phyloP scores from a whole-genome alignment of 2,888 invertebrate species.

The Tenthredo livida region DNA sequence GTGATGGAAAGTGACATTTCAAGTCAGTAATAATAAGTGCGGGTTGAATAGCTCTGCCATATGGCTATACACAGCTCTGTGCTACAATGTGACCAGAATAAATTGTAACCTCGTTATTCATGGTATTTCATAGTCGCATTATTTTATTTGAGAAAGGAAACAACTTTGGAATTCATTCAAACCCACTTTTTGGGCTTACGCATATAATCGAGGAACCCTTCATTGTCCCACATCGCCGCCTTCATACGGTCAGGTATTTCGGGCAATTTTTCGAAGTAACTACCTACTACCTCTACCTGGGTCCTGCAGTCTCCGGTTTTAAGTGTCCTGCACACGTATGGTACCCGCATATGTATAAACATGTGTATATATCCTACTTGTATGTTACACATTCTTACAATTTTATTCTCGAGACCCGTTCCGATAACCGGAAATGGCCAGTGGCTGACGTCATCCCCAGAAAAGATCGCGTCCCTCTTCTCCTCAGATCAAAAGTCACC shows the following conservation, averaged over 20 bases:
- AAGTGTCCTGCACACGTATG: neutral
- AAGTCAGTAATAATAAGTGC: neutral
- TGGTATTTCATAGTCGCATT: neutral
- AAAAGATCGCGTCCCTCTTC: neutral
- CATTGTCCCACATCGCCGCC: neutral
- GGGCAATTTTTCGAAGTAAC: neutral
- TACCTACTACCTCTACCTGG: neutral
- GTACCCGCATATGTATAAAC: neutral
- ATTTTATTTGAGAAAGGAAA: neutral
- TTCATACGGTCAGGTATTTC: neutral
- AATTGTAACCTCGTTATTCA: neutral
- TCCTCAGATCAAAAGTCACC: neutral
- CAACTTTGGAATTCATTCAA: neutral
- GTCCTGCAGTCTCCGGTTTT: neutral
- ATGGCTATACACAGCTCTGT: neutral
- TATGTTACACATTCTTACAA: neutral
- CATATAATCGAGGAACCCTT: neutral
- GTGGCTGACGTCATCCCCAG: conserved; percentile 13
- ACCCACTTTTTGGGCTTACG: neutral
- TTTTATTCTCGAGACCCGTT: neutral
- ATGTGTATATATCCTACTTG: neutral
- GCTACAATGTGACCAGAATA: neutral
- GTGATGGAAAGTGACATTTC: neutral
- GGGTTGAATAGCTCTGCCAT: neutral
- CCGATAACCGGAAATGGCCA: conserved; percentile 21